Evolutionary conservation across 2,888 invertebrate species (phyloP), one percentile per base, ranked within the genome.

Genomic region (Aleiodes leptofemur): DNA sequence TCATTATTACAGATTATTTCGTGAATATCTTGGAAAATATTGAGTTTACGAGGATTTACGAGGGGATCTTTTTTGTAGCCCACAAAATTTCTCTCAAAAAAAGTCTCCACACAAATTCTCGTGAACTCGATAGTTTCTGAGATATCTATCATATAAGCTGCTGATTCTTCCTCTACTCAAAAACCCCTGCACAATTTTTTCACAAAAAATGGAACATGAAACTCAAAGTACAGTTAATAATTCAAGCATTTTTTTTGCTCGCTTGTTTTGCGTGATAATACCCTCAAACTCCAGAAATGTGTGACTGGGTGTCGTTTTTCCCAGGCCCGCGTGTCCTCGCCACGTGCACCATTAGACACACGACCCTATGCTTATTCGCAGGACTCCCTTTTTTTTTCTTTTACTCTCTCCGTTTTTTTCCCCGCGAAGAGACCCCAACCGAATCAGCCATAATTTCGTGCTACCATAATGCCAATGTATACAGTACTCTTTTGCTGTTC

Each of bases 261-360:
- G 43, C 43, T 9, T 9, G 43, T 55, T 55, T 55, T 16, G 16
- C 16, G 14, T 55, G 55, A 55, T 53, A 53, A 53, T 55, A 31
- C 59, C 59, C 59, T 66, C 66, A 13, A 50, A 66, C 43, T 66
- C 43, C 23, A 48, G 11, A 66, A 66, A 66, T 66, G 66, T 61
- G 38, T 50, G 23, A 48, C 50, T 50, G 66, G 50, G 66, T 59
- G 59, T 59, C 59, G 59, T 50, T 66, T 61, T 66, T 66, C 66
- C 13, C 29, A 29, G 50, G 50, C n/a, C 48, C 48, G 13, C 64
- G 16, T 50, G 31, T 66, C 4, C 11, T 11, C 48, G 48, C 66
- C 66, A 66, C 66, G 66, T 66, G 66, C 50, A 23, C 50, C 66
- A 66, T 66, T 66, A 66, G 66, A 66, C 50, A 50, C 50, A 66